Base-by-base conservation (phyloP, 2,113 vertebrate genomes). In the Neomonachus schauinslandi region DNA sequence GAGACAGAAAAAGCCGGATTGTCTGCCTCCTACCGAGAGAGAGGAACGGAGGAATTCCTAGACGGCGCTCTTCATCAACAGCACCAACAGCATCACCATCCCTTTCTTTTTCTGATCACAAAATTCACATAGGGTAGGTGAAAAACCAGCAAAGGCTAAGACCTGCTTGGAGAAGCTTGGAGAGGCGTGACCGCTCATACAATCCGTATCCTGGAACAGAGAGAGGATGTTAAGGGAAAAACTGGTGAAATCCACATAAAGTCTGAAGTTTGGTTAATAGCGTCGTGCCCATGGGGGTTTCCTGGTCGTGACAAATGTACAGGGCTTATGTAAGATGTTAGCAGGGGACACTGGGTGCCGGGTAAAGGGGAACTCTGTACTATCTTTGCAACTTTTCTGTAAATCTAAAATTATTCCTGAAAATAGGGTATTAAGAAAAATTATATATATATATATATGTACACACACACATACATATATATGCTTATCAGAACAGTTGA, bases 361-460 rank as follows among this genome's bases (percentile, higher is more conserved):
- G 2, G 4, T 42, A 39, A 10, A 14, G 8, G 16, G n/a, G 26
- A 19, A 55, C 42, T 22, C 15, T 53, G 10, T 33, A n/a, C 15
- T 18, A 4, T n/a, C 89, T 69, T 71, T 77, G 42, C 49, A 72
- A 49, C 46, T 91, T 83, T 95, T 88, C 59, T 83, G 33, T 51
- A 55, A 90, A 42, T 79, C 83, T 72, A 42, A 92, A 76, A 86
- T 42, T 36, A 49, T 81, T 79, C 74, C 18, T 53, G 65, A 84
- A 72, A 24, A 26, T 39, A 72, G 39, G 5, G 2, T 8, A 3
- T 28, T 18, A 51, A 71, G 57, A 36, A 31, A 42, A 55, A 9
- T 67, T 67, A 33, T 18, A 33, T 67, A n/a, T 67, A 55, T 67
- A n/a, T 67, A 55, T 53, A 26, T 53, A 53, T 55, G 18, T 4